Percentiles rank a stretch among this genome's conserved stretches.
These are phyloP conservation scores for Agrypnia vestita DNA, from an alignment of 1,140 invertebrate species.

Conservation along the genomic window DNA sequence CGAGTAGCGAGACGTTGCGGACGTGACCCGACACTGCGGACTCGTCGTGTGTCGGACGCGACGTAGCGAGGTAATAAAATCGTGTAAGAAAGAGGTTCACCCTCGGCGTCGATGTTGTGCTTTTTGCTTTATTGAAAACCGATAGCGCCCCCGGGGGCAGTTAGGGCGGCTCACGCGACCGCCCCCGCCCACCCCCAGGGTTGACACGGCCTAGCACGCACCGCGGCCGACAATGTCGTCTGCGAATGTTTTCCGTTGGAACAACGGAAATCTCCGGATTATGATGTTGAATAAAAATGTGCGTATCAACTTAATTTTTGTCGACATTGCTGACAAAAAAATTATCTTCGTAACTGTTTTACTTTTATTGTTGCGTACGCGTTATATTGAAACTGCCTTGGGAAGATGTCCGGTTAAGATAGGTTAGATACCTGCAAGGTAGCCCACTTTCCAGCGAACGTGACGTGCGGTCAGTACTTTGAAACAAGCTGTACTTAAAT, in stretches of 20 bases:
- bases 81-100: conserved; percentile 38
- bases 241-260: not conserved
- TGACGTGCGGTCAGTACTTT: too few relatives aligned
- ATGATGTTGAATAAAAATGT: too few relatives aligned
- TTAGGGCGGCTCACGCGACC: conserved; percentile 43
- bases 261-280: not conserved
- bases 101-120: conserved; percentile 35
- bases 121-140: conserved; percentile 59
- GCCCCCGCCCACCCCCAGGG: conserved; percentile 3
- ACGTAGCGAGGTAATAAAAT: conserved; percentile 44
- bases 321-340: too few relatives aligned
- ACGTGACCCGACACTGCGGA: conserved; percentile 5
- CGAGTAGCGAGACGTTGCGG: not conserved
- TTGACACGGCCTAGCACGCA: not conserved
- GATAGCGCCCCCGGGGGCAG: conserved; percentile 54
- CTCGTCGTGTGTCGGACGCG: conserved; percentile 18
- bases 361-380: too few relatives aligned
- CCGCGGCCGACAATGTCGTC: conserved; percentile 5
- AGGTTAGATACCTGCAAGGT: too few relatives aligned
- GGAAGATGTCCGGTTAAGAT: too few relatives aligned
- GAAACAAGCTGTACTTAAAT: too few relatives aligned
- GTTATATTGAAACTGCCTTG: too few relatives aligned
- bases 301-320: too few relatives aligned
- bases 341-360: too few relatives aligned
- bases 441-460: too few relatives aligned